These are phyloP conservation scores for Noctua pronuba DNA, from an alignment of 2,888 invertebrate genomes.

Conservation along the genomic window DNA sequence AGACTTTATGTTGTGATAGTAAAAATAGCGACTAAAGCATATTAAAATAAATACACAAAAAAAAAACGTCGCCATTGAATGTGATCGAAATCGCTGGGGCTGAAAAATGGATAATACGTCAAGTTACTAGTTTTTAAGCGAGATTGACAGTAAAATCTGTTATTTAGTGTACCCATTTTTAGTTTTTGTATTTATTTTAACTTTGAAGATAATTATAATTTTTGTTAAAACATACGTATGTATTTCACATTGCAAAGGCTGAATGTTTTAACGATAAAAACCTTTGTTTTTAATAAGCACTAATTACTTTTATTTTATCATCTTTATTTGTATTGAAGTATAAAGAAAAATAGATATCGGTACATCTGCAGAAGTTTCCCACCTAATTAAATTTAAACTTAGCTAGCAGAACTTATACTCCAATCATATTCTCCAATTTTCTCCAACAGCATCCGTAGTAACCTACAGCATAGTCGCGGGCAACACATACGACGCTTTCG, in stretches of 20 bases:
- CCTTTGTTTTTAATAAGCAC: background rate
- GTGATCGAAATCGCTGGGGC: background rate
- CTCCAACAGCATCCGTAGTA: constrained; percentile 93
- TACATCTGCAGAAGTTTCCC: background rate
- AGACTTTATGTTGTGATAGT: background rate
- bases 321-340: background rate
- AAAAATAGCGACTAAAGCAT: background rate
- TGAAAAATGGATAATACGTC: background rate
- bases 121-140: background rate
- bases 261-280: background rate
- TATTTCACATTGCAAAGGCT: background rate
- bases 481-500: constrained; percentile 96
- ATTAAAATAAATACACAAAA: background rate
- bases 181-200: background rate
- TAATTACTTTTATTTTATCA: background rate
- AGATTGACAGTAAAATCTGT: background rate
- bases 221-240: background rate
- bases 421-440: background rate
- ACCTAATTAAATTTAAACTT: background rate
- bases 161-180: background rate
- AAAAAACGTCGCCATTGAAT: background rate
- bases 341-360: background rate
- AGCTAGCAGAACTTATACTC: background rate
- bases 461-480: constrained; percentile 96
- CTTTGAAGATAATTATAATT: background rate